phyloP scores from a whole-genome alignment of 2,797 vertebrate genomes.

The Bradypodion pumilum region DNA sequence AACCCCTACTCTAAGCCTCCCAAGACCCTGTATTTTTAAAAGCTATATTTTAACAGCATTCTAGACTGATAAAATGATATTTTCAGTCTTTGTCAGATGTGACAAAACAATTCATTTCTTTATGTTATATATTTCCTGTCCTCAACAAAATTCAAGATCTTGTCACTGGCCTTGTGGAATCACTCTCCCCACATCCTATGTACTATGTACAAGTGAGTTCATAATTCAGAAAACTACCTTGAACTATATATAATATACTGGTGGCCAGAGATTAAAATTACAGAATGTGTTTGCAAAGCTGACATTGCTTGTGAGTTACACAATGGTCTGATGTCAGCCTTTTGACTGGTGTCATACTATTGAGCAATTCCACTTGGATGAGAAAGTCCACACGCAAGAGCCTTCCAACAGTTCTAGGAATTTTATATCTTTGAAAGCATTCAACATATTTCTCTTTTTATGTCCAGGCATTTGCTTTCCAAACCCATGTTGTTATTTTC shows the following conservation, averaged over 20 bases:
- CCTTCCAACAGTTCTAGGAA: constrained; percentile 77
- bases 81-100: not conserved
- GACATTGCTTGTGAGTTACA: constrained; percentile 70
- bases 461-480: constrained; percentile 59
- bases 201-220: constrained; percentile 37
- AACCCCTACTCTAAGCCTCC: too few relatives aligned
- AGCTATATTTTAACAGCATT: too few relatives aligned
- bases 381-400: constrained; percentile 66
- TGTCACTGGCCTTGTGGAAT: constrained; percentile 53
- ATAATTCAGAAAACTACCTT: constrained; percentile 62
- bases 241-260: constrained; percentile 50
- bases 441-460: constrained; percentile 70
- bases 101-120: not conserved
- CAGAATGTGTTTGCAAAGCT: constrained; percentile 60
- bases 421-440: constrained; percentile 75
- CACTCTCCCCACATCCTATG: constrained; percentile 55
- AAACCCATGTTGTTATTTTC: constrained; percentile 66
- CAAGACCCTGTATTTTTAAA: too few relatives aligned
- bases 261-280: constrained; percentile 48
- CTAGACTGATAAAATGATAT: not conserved
- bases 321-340: constrained; percentile 72
- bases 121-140: not conserved
- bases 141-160: constrained; percentile 41
- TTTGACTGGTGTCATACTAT: constrained; percentile 65
- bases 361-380: constrained; percentile 77